Base-by-base conservation (phyloP, 2,113 vertebrate genomes). In the Panthera leo region DNA sequence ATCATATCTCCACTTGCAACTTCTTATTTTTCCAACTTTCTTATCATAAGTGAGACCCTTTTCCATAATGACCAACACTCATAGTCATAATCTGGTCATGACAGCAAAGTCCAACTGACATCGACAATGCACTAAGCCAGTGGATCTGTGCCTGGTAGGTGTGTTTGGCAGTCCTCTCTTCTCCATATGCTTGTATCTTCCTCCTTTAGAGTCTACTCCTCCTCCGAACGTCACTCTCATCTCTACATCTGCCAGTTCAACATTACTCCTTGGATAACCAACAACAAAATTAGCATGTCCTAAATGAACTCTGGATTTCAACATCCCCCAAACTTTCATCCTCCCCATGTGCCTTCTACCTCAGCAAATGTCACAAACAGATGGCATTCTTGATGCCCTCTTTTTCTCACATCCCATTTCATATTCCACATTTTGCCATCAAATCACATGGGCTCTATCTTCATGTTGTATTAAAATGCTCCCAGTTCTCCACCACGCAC, bases 11-110 rank as follows among this genome's bases (percentile, higher is more conserved):
- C 2, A 25, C 7, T 79, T 63, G 19, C 1, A 9, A 79, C 12
- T 16, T 88, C 90, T 75, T 78, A 65, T 55, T 90, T 78, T 85
- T n/a, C 34, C 34, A 85, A 63, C 16, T 89, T 93, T 96, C 61
- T 96, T 85, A 42, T n/a, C 61, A n/a, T 53, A 70, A 89, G 67
- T 58, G 18, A 71, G 51, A 94, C 31, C 53, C 51, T 12, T 53
- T 90, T 42, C 27, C 79, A 53, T 63, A 39, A 93, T 63, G 42
- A 90, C 39, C 78, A 51, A 85, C 89, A 79, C 34, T 85, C 58
- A 61, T 23, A 68, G 25, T 61, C 85, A 87, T 21, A 79, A 83
- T 78, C 48, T 96, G 31, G 58, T 21, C 11, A n/a, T 79, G 27
- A 36, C 51, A 71, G 61, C n/a, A 25, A 96, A 63, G 11, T 96